phyloP scores from a whole-genome alignment of 2,888 invertebrate species.

The Harpagoxenus sublaevis region DNA sequence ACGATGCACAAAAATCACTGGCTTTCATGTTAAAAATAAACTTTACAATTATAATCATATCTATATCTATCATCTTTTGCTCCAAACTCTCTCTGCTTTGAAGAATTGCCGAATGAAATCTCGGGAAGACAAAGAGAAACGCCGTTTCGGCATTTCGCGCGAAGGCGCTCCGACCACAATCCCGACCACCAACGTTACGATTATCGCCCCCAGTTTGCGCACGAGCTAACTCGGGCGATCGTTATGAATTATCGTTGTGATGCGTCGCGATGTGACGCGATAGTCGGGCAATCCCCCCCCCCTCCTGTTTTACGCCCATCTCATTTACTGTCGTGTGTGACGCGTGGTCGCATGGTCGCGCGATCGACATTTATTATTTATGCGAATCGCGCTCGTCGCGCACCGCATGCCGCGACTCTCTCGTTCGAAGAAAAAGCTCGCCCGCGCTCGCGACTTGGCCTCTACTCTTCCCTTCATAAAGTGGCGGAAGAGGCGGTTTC shows the following conservation, averaged over 20 bases:
- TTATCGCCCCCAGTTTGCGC: constrained; percentile 15
- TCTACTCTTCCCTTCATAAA: constrained; percentile 45
- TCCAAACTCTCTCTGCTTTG: not conserved
- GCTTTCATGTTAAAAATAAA: not conserved
- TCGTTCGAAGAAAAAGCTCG: not conserved
- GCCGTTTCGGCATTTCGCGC: constrained; percentile 8
- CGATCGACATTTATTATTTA: constrained; percentile 44
- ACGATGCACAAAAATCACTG: not conserved
- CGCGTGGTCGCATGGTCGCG: not conserved
- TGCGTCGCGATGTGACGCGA: constrained; percentile 23
- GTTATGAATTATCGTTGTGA: constrained; percentile 46
- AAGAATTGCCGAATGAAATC: not conserved
- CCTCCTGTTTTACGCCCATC: not conserved
- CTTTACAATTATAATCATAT: not conserved
- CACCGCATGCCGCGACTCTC: not conserved
- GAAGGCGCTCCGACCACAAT: not conserved
- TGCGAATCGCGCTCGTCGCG: not conserved
- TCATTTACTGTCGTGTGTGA: constrained; percentile 21
- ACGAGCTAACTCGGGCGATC: constrained; percentile 24
- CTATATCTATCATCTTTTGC: not conserved
- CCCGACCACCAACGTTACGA: constrained; percentile 6
- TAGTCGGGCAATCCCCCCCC: not conserved
- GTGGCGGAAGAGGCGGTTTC: constrained; percentile 78
- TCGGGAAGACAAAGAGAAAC: not conserved
- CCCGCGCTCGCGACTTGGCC: not conserved